Evolutionary conservation across 2,113 vertebrate species (phyloP).

Genomic region (Istiophorus platypterus): DNA sequence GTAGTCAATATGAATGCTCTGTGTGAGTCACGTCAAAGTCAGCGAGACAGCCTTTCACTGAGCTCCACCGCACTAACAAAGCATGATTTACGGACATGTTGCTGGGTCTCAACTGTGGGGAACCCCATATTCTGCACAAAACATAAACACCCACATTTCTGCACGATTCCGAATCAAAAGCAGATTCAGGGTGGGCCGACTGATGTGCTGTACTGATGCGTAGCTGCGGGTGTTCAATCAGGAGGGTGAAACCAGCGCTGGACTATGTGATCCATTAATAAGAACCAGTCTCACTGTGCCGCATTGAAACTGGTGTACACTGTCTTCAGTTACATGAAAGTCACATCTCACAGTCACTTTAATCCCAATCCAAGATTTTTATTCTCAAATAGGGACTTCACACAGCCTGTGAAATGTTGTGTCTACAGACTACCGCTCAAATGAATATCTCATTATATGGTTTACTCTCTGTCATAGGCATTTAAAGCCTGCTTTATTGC

Average conservation of each 20-base stretch:
- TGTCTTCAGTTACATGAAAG: constrained; percentile 58
- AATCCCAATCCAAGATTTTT: constrained; percentile 51
- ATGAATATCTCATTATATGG: constrained; percentile 4
- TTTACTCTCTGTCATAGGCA: not conserved
- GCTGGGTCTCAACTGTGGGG: constrained; percentile 49
- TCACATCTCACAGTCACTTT: constrained; percentile 36
- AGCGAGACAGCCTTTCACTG: constrained; percentile 47
- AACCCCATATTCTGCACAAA: constrained; percentile 57
- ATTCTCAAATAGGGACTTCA: constrained; percentile 31
- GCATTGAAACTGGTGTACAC: constrained; percentile 50
- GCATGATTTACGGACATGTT: constrained; percentile 63
- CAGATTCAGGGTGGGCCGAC: constrained; percentile 55
- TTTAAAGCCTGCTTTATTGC: constrained; percentile 6
- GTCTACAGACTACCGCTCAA: constrained; percentile 21
- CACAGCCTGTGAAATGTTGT: constrained; percentile 1
- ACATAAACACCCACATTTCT: constrained; percentile 62
- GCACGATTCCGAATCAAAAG: constrained; percentile 61
- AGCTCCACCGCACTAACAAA: constrained; percentile 49
- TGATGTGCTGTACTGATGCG: constrained; percentile 53
- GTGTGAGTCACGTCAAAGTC: constrained; percentile 72
- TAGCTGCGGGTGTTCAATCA: constrained; percentile 62
- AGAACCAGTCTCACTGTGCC: constrained; percentile 56
- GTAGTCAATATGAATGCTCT: constrained; percentile 64
- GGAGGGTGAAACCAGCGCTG: constrained; percentile 57
- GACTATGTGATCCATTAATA: constrained; percentile 66